A percentile compares a stretch with the other conserved stretches of the same genome.
phyloP scores from a whole-genome alignment of 2,888 invertebrate genomes.

The Timema podura region DNA sequence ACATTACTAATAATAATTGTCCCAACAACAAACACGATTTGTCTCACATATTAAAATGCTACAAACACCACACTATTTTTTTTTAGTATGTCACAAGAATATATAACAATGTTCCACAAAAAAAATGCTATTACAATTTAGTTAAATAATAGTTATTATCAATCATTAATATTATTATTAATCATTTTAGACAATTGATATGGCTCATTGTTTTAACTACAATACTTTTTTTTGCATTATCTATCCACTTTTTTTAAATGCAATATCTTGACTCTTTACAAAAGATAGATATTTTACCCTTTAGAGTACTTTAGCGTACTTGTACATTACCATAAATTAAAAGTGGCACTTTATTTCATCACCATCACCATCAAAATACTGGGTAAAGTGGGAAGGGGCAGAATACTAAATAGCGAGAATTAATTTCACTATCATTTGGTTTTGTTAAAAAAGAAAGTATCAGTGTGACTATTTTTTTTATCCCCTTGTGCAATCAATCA shows the following conservation, averaged over 20 bases:
- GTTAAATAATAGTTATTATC: slow-evolving; percentile 28
- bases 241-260: slow-evolving; percentile 16
- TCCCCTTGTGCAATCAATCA: no score
- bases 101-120: slow-evolving; percentile 18
- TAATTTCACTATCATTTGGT: no score
- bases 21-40: no score
- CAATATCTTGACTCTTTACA: slow-evolving; percentile 26
- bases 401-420: slow-evolving; percentile 48
- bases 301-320: slow-evolving; percentile 23
- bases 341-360: slow-evolving; percentile 69
- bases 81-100: slow-evolving; percentile 26
- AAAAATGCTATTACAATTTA: slow-evolving; percentile 26
- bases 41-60: neutral
- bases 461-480: neutral
- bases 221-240: slow-evolving; percentile 26
- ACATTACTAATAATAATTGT: slow-evolving; percentile 30
- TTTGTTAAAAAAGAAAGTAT: no score
- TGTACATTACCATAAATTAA: slow-evolving; percentile 49
- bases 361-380: slow-evolving; percentile 55
- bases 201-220: slow-evolving; percentile 30
- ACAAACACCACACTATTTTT: slow-evolving; percentile 29
- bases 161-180: slow-evolving; percentile 16
- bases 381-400: slow-evolving; percentile 54
- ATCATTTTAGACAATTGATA: slow-evolving; percentile 32
- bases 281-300: slow-evolving; percentile 25